Percentiles rank a stretch among this genome's conserved stretches.
Conservation (phyloP, 2,113 vertebrate species). For the Polypterus bichir region DNA sequence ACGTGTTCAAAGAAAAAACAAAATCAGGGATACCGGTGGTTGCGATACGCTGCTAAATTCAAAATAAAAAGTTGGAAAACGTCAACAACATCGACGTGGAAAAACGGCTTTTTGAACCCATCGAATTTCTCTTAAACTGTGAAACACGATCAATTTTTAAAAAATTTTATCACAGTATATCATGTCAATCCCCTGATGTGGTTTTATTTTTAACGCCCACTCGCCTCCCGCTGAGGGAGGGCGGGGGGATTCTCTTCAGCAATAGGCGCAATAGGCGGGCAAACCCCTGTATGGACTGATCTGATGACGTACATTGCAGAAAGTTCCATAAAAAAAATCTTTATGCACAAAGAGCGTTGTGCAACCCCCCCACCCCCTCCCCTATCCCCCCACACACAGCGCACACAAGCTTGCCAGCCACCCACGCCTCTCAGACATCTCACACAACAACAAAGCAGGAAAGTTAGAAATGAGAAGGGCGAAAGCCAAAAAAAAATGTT, state of each 20-base stretch:
- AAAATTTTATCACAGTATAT: constrained; percentile 20
- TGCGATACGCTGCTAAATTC: no score
- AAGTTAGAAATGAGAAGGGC: no score
- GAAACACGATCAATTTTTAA: constrained; percentile 14
- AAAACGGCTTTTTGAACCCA: background rate
- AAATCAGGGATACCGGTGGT: no score
- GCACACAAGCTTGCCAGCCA: constrained; percentile 56
- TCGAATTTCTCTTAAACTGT: constrained; percentile 11
- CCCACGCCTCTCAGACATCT: constrained; percentile 40
- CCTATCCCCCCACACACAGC: constrained; percentile 32
- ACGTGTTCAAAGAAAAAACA: no score
- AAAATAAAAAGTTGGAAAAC: no score
- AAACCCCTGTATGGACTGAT: constrained; percentile 68
- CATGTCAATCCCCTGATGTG: no score
- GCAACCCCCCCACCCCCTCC: constrained; percentile 56
- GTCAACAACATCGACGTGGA: no score
- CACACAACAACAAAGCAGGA: background rate
- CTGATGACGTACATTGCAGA: constrained; percentile 74
- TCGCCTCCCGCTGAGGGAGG: constrained; percentile 54
- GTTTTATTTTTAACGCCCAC: constrained; percentile 62
- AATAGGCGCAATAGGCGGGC: constrained; percentile 34
- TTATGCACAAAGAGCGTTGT: constrained; percentile 72
- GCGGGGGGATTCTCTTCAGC: constrained; percentile 61
- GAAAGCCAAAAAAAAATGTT: no score
- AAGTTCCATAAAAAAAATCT: constrained; percentile 63